Percentiles rank a stretch among this genome's conserved stretches.
Evolutionary conservation across 2,888 invertebrate species (phyloP).

Genomic region (Lucinisca nassula): DNA sequence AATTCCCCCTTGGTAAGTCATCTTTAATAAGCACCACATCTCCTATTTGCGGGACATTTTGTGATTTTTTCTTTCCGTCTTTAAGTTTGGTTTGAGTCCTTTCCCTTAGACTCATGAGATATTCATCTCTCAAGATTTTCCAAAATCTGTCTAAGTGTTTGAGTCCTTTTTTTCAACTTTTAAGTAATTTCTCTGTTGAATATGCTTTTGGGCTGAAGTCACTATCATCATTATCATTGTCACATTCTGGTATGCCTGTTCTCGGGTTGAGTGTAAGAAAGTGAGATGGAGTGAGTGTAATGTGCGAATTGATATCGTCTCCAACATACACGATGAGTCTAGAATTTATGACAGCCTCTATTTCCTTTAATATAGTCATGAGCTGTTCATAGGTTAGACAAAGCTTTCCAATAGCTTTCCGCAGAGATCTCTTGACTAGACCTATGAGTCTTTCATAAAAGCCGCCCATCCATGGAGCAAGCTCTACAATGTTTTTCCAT

Average conservation of each 20-base stretch:
- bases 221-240: constrained; percentile 5
- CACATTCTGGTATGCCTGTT: constrained; percentile 22
- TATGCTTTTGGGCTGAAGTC: neutral
- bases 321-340: too few relatives aligned
- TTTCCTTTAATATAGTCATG: too few relatives aligned
- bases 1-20: neutral
- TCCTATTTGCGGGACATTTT: neutral
- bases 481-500: neutral
- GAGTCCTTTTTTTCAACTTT: constrained; percentile 20
- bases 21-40: neutral
- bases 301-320: too few relatives aligned
- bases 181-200: constrained; percentile 1
- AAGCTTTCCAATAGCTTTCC: too few relatives aligned
- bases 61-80: neutral
- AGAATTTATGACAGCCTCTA: constrained; percentile 8
- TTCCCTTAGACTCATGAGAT: constrained; percentile 35
- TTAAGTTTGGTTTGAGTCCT: constrained; percentile 22
- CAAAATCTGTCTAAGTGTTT: constrained; percentile 20
- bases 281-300: constrained; percentile 12
- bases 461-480: too few relatives aligned
- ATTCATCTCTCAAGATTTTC: constrained; percentile 41
- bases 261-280: constrained; percentile 21
- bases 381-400: too few relatives aligned
- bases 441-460: constrained; percentile 9
- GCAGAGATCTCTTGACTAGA: neutral